Evolutionary conservation across 2,888 invertebrate genomes (phyloP).

Genomic region (Drosophila falleni): DNA sequence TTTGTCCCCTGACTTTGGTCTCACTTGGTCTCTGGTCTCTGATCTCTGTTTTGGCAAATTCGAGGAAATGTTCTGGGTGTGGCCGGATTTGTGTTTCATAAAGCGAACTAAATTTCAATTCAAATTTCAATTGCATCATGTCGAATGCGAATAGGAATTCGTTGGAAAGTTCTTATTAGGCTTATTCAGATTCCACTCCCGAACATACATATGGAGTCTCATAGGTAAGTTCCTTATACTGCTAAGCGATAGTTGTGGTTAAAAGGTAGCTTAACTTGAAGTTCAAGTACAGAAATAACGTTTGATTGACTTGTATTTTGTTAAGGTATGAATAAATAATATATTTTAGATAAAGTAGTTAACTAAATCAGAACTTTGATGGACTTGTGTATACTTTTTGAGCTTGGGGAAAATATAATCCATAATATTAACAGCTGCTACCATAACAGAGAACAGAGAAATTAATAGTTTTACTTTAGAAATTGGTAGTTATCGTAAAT

Average conservation of each 20-base stretch:
- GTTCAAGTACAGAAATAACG: background rate
- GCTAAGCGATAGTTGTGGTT: constrained; percentile 34
- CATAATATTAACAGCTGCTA: background rate
- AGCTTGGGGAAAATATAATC: too few species aligned
- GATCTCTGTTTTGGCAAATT: constrained; percentile 21
- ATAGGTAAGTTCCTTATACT: constrained; percentile 10
- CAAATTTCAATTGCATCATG: constrained; percentile 53
- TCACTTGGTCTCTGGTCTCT: background rate
- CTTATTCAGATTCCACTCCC: constrained; percentile 46
- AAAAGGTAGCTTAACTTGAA: constrained; percentile 12
- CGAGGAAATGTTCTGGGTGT: constrained; percentile 37
- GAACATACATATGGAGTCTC: constrained; percentile 1
- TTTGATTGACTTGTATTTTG: constrained; percentile 28
- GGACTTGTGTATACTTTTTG: too few species aligned
- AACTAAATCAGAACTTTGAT: too few species aligned
- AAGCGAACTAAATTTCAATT: constrained; percentile 64
- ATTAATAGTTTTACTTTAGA: too few species aligned
- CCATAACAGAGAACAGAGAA: background rate
- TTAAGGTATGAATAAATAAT: background rate
- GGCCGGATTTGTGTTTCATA: constrained; percentile 40
- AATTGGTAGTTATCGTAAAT: too few species aligned
- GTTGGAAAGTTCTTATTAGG: constrained; percentile 61
- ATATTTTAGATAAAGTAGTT: background rate
- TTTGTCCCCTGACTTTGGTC: constrained; percentile 15
- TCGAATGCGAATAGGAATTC: constrained; percentile 19